phyloP scores from a whole-genome alignment of 1,140 invertebrate species.

The Hypsibius dujardini region DNA sequence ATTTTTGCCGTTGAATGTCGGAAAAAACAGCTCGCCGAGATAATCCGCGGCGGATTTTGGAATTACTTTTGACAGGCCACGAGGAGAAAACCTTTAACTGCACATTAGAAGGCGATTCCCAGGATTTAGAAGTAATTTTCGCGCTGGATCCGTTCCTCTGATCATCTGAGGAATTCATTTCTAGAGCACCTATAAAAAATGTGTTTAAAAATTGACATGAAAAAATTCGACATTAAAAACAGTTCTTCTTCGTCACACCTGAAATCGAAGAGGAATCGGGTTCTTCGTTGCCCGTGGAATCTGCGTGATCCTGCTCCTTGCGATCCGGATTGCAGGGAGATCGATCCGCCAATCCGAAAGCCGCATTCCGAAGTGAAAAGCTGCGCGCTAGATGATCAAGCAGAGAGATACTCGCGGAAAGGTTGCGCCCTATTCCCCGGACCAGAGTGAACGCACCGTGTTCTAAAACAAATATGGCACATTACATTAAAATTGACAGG shows the following conservation, averaged over 20 bases:
- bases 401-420: not conserved
- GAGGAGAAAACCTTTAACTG: not conserved
- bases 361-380: not conserved
- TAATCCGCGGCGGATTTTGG: slow-evolving; percentile 61
- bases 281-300: not conserved
- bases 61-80: not conserved
- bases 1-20: slow-evolving; percentile 73
- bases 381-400: not conserved
- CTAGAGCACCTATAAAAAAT: not conserved
- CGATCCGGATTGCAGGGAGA: not conserved
- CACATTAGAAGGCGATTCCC: not conserved
- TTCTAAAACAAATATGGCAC: not conserved
- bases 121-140: not conserved
- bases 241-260: too few species aligned
- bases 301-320: not conserved
- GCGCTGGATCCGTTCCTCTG: not conserved
- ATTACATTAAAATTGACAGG: too few species aligned
- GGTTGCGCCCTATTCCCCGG: not conserved
- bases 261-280: not conserved
- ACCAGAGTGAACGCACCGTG: not conserved
- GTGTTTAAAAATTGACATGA: too few species aligned
- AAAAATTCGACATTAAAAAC: too few species aligned
- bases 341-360: not conserved
- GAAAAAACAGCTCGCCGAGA: slow-evolving; percentile 82
- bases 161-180: not conserved